Conservation (phyloP, 2,888 invertebrate species). For the Cheilosia pagana region DNA sequence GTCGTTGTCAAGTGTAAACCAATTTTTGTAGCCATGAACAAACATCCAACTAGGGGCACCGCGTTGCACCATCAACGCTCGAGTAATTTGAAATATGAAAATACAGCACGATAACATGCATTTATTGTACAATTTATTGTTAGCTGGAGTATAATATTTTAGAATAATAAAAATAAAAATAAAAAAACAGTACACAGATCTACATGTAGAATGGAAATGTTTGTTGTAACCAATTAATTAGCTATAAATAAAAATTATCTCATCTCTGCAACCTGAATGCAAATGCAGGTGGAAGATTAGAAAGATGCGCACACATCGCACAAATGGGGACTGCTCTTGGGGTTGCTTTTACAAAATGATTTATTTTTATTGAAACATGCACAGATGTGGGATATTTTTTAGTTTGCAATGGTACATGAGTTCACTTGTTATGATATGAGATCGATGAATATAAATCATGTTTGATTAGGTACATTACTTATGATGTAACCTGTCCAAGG, state of each 20-base stretch:
- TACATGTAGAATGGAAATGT: slow-evolving; percentile 64
- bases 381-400: slow-evolving; percentile 55
- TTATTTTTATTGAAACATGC: slow-evolving; percentile 61
- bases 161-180: slow-evolving; percentile 28
- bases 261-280: slow-evolving; percentile 72
- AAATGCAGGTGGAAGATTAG: slow-evolving; percentile 73
- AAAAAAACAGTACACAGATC: slow-evolving; percentile 30
- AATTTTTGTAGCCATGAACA: slow-evolving; percentile 60
- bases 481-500: not conserved
- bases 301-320: slow-evolving; percentile 59
- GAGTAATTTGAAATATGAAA: slow-evolving; percentile 70
- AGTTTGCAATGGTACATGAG: slow-evolving; percentile 11
- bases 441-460: slow-evolving; percentile 17
- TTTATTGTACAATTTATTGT: slow-evolving; percentile 71
- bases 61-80: slow-evolving; percentile 39
- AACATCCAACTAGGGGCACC: slow-evolving; percentile 44
- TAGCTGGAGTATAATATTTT: slow-evolving; percentile 54
- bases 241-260: slow-evolving; percentile 75
- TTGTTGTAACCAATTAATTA: slow-evolving; percentile 73
- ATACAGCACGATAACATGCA: slow-evolving; percentile 75
- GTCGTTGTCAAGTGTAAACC: slow-evolving; percentile 67
- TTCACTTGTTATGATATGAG: slow-evolving; percentile 18
- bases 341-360: slow-evolving; percentile 56
- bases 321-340: slow-evolving; percentile 31
- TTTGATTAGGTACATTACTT: not conserved